Evolutionary conservation across 2,888 invertebrate genomes (phyloP).

Genomic region (Mechanitis mazaeus): DNA sequence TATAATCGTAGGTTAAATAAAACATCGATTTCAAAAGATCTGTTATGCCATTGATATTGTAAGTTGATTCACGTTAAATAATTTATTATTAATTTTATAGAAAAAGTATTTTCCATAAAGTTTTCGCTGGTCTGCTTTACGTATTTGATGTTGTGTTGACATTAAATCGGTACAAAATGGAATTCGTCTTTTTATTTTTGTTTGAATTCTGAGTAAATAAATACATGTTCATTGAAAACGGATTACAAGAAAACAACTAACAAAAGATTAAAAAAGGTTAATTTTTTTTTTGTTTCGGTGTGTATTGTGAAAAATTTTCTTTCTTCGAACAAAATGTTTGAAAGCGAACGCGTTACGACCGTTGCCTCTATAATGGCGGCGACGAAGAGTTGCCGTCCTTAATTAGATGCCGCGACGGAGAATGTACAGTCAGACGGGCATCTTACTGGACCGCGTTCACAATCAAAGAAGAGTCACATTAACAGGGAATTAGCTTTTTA

Average conservation of each 20-base stretch:
- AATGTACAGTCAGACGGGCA: slow-evolving; percentile 34
- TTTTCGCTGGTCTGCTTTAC: slow-evolving; percentile 14
- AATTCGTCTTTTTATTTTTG: neutral
- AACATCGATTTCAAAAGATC: slow-evolving; percentile 40
- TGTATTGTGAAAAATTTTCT: neutral
- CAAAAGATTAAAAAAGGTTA: neutral
- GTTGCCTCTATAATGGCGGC: slow-evolving; percentile 26
- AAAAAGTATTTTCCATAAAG: slow-evolving; percentile 26
- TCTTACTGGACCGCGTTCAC: slow-evolving; percentile 31
- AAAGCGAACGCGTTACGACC: neutral
- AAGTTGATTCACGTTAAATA: slow-evolving; percentile 45
- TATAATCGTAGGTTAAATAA: slow-evolving; percentile 11
- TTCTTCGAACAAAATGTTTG: neutral
- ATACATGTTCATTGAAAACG: neutral
- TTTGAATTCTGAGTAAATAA: neutral
- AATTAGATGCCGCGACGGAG: slow-evolving; percentile 37
- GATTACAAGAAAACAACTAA: too few species aligned
- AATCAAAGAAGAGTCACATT: neutral
- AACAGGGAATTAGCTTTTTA: too few species aligned
- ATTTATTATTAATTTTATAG: slow-evolving; percentile 49
- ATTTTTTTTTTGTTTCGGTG: neutral
- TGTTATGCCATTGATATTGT: slow-evolving; percentile 65
- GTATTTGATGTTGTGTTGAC: slow-evolving; percentile 24
- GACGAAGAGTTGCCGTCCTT: slow-evolving; percentile 24
- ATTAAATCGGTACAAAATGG: slow-evolving; percentile 1